These are phyloP conservation scores for Parnassius apollo DNA, from an alignment of 2,888 invertebrate genomes.

Conservation along the genomic window DNA sequence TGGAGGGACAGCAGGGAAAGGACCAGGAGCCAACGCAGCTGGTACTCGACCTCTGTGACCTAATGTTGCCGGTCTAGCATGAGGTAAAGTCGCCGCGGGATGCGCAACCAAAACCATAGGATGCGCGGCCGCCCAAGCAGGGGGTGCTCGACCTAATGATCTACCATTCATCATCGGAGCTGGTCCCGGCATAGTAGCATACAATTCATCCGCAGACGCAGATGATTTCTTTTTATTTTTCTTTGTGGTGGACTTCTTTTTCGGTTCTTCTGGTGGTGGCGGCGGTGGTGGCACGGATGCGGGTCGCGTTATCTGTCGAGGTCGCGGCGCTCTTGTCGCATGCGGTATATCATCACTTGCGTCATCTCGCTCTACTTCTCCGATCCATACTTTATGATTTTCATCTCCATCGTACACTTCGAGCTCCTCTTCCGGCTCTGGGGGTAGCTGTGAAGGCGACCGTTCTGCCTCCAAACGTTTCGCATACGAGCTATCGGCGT, in stretches of 20 bases:
- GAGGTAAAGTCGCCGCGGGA: constrained; percentile 70
- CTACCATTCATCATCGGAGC: constrained; percentile 68
- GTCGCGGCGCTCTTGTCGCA: constrained; percentile 85
- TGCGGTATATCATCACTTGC: constrained; percentile 85
- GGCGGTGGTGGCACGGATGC: constrained; percentile 93
- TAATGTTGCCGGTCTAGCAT: constrained; percentile 73
- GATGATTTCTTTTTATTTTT: constrained; percentile 80
- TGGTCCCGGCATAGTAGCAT: constrained; percentile 79
- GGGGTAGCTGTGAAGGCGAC: constrained; percentile 61
- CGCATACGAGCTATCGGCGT: constrained; percentile 97
- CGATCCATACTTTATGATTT: constrained; percentile 96
- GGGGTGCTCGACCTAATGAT: constrained; percentile 70
- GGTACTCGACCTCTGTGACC: constrained; percentile 82
- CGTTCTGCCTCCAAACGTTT: constrained; percentile 87
- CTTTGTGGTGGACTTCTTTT: constrained; percentile 81
- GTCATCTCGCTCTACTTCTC: constrained; percentile 88
- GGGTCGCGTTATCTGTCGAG: constrained; percentile 90
- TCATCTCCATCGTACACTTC: constrained; percentile 95
- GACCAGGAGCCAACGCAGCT: constrained; percentile 76
- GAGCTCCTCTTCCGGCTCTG: constrained; percentile 85
- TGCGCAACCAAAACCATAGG: constrained; percentile 77
- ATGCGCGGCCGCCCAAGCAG: constrained; percentile 66
- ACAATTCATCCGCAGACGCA: constrained; percentile 81
- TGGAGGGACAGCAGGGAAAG: constrained; percentile 63
- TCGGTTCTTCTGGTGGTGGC: constrained; percentile 85